These are phyloP conservation scores for Amphipoea oculea DNA, from an alignment of 2,888 invertebrate genomes.

Conservation along the genomic window DNA sequence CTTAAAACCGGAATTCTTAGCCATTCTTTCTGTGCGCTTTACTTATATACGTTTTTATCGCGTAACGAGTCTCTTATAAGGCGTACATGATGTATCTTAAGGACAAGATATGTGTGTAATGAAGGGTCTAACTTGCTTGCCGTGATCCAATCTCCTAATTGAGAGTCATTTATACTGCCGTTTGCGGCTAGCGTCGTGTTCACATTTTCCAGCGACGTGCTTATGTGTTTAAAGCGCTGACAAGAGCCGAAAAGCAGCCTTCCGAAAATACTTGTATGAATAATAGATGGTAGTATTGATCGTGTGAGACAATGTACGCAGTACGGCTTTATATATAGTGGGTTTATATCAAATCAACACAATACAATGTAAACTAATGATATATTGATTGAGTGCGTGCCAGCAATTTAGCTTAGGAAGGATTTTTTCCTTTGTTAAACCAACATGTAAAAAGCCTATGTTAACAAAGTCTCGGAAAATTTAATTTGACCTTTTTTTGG, in stretches of 20 bases:
- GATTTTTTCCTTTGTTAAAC: conserved; percentile 18
- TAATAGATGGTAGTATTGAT: conserved; percentile 55
- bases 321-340: conserved; percentile 19
- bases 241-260: conserved; percentile 1
- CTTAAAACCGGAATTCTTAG: conserved; percentile 58
- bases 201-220: conserved; percentile 14
- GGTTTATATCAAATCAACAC: conserved; percentile 26
- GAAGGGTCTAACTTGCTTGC: conserved; percentile 45
- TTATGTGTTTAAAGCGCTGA: conserved; percentile 12
- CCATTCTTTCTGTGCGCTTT: conserved; percentile 26
- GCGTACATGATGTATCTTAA: conserved; percentile 35
- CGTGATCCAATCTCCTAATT: conserved; percentile 50
- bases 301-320: conserved; percentile 35
- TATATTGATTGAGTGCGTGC: conserved; percentile 38
- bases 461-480: conserved; percentile 29
- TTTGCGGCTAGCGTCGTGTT: conserved; percentile 11
- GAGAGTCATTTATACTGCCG: conserved; percentile 21
- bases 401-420: conserved; percentile 32
- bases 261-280: conserved; percentile 39
- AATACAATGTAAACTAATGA: conserved; percentile 36
- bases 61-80: conserved; percentile 39
- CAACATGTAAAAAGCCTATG: conserved; percentile 25
- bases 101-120: conserved; percentile 38
- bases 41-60: conserved; percentile 24
- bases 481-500: conserved; percentile 47